Conservation (phyloP, 2,888 invertebrate genomes). For the Cybosia mesomella region DNA sequence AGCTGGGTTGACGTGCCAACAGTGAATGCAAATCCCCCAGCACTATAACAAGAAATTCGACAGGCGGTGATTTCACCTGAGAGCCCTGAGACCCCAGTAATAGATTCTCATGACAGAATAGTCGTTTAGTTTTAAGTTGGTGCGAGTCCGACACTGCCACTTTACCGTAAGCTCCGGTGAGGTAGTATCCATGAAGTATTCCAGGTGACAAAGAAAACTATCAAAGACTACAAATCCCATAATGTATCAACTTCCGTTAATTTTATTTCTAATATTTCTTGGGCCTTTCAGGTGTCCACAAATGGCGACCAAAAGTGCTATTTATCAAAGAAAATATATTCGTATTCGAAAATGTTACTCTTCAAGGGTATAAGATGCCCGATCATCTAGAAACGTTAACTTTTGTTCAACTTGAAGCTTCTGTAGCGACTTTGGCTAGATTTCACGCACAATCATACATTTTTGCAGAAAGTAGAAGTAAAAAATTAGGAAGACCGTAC, state of each 20-base stretch:
- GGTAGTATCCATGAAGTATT: background rate
- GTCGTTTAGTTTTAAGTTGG: background rate
- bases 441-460: slow-evolving; percentile 84
- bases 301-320: slow-evolving; percentile 72
- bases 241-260: background rate
- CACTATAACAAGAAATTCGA: too few species aligned
- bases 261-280: background rate
- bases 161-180: background rate
- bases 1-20: too few species aligned
- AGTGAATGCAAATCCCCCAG: too few species aligned
- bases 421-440: slow-evolving; percentile 76
- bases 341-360: slow-evolving; percentile 76
- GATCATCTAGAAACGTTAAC: slow-evolving; percentile 61
- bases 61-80: too few species aligned
- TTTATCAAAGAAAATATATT: slow-evolving; percentile 69
- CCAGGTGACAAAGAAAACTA: background rate
- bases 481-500: slow-evolving; percentile 65
- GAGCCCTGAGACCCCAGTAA: too few species aligned
- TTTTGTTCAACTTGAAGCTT: slow-evolving; percentile 72
- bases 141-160: too few species aligned
- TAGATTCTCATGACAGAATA: background rate
- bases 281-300: slow-evolving; percentile 53
- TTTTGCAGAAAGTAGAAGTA: slow-evolving; percentile 76
- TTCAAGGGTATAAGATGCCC: slow-evolving; percentile 71
- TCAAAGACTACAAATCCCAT: background rate